Evolutionary conservation across 2,797 vertebrate species (phyloP).

Genomic region (Eurystomus glaucurus): DNA sequence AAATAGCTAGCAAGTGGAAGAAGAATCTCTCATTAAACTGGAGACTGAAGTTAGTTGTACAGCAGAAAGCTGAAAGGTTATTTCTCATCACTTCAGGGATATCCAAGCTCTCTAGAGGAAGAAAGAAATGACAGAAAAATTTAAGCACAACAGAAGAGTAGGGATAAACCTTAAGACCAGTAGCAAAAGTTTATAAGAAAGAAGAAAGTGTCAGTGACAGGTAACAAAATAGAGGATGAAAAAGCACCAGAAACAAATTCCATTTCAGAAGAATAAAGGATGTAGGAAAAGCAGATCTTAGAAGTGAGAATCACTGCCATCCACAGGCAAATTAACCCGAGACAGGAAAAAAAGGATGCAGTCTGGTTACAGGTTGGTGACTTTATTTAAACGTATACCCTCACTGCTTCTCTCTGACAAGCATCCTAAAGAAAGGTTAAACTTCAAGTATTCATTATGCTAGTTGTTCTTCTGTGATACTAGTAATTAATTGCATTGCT

Average conservation of each 20-base stretch:
- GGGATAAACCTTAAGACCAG: not conserved
- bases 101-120: not conserved
- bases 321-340: not conserved
- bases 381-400: not conserved
- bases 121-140: not conserved
- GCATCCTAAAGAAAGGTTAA: not conserved
- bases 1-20: not conserved
- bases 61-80: not conserved
- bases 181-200: not conserved
- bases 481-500: not conserved
- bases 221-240: not conserved
- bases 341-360: not conserved
- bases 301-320: not conserved
- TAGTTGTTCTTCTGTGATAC: not conserved
- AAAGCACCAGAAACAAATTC: not conserved
- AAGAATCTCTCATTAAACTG: not conserved
- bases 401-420: not conserved
- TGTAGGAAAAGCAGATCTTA: not conserved
- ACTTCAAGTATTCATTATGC: not conserved
- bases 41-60: not conserved
- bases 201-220: not conserved
- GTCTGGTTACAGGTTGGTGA: not conserved
- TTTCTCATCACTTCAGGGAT: constrained; percentile 6
- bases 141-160: not conserved
- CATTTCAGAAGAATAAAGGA: not conserved